These are phyloP conservation scores for Spongilla lacustris DNA, from an alignment of 37 sponge, comb jelly and placozoan species.

Conservation along the genomic window DNA sequence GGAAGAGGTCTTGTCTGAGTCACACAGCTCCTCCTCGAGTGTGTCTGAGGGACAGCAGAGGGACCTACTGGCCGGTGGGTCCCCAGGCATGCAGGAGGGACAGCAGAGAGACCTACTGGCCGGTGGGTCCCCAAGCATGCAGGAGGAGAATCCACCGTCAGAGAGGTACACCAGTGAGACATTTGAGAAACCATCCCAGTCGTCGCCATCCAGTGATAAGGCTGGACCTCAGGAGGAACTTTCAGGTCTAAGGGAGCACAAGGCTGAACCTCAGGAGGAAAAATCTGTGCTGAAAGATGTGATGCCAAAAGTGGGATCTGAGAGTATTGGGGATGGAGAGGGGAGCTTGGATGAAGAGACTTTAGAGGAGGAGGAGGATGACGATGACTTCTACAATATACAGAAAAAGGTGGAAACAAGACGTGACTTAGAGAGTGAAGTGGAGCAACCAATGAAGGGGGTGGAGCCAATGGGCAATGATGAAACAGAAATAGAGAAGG, in stretches of 20 bases:
- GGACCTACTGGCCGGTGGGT: background rate
- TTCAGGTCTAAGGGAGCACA: background rate
- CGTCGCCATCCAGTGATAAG: background rate
- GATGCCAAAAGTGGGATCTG: background rate
- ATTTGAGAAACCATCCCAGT: background rate
- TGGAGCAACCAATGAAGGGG: background rate
- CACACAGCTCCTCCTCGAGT: background rate
- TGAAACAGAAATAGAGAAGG: background rate
- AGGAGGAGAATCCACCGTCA: background rate
- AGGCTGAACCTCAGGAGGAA: background rate
- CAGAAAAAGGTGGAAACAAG: background rate
- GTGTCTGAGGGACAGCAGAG: background rate
- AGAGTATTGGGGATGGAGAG: background rate
- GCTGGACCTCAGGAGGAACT: background rate
- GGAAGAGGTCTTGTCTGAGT: background rate
- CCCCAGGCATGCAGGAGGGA: no score
- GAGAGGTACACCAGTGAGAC: background rate
- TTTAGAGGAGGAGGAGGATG: background rate
- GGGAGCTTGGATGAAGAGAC: background rate
- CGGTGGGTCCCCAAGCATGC: background rate
- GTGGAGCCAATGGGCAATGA: background rate
- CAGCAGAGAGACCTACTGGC: no score
- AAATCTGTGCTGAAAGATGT: background rate
- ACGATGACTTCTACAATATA: background rate
- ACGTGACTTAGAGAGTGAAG: background rate